Percentiles rank a stretch among this genome's conserved stretches.
These are phyloP conservation scores for Rhinichthys klamathensis DNA, from an alignment of 2,113 vertebrate genomes.

Conservation along the genomic window DNA sequence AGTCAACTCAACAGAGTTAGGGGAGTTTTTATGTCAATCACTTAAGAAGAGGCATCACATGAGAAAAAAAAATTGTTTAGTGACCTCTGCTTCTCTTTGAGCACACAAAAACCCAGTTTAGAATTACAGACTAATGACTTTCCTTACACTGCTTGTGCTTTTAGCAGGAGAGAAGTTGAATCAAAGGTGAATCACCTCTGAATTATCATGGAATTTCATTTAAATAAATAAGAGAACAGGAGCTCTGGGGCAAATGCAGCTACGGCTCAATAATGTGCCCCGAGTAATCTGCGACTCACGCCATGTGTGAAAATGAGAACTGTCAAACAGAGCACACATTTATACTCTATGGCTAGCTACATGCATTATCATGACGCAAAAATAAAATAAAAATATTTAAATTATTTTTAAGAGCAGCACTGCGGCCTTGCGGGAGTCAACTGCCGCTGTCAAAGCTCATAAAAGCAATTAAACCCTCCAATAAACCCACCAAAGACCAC, in stretches of 20 bases:
- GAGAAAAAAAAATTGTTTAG: neutral
- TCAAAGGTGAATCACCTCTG: conserved; percentile 19
- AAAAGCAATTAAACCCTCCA: conserved; percentile 44
- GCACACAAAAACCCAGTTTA: neutral
- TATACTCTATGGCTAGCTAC: neutral
- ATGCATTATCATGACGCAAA: conserved; percentile 6
- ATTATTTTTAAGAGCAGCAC: conserved; percentile 32
- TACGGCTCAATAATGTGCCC: conserved; percentile 32
- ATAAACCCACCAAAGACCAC: conserved; percentile 19
- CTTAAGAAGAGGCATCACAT: neutral
- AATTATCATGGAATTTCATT: conserved; percentile 39
- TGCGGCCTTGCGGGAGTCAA: neutral
- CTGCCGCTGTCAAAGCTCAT: conserved; percentile 33
- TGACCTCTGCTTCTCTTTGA: neutral
- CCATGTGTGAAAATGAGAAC: conserved; percentile 42
- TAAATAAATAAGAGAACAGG: neutral
- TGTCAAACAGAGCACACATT: conserved; percentile 43
- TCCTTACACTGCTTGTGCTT: neutral
- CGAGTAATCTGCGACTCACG: conserved; percentile 17
- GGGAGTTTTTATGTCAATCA: conserved; percentile 7
- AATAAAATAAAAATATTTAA: neutral
- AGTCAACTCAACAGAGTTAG: conserved; percentile 8
- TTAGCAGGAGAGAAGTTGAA: neutral
- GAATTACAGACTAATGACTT: conserved; percentile 1
- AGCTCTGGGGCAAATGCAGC: conserved; percentile 15